Base-by-base conservation (phyloP, 2,113 vertebrate genomes). In the Vanacampus margaritifer region DNA sequence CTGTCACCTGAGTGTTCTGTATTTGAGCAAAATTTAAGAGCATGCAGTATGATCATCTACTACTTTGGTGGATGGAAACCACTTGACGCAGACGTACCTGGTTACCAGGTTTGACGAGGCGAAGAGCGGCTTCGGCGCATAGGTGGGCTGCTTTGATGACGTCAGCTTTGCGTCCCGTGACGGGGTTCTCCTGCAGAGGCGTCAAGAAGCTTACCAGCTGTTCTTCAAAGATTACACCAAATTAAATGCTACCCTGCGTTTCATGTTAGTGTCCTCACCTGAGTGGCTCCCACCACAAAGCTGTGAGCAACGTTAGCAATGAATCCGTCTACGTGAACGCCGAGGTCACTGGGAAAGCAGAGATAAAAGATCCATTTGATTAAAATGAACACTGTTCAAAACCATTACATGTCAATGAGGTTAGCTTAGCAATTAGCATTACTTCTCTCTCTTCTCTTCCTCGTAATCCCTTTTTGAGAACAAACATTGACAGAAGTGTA, bases 1-100 rank as follows among this genome's bases (percentile, higher is more conserved):
- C 95, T 39, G 97, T 98, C 89, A 98, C 94, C 88, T 98, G 95
- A 35, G 94, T 92, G 86, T 98, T 99, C 97, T 99, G 63, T 35
- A 48, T 50, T 17, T 35, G 12, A 8, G 24, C 17, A 36, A 61
- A 37, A 62, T 53, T 32, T 32, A 6, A 23, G 35, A 53, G 19
- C 16, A 36, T 17, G 16, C 24, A 6, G 35, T n/a, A n/a, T n/a
- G n/a, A n/a, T n/a, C 10, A 36, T 43, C 24, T 2, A 46, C 62
- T 61, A 14, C 35, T 39, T 12, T 1, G n/a, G 4, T 41, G 21
- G 19, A 37, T 41, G 13, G 17, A n/a, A 14, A 8, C 12, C 3
- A 23, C 10, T 32, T 23, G 35, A 19, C 14, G 26, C 48, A 14
- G 3, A 83, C 72, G 61, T 77, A 98, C 97, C 95, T 98, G 95